phyloP scores from a whole-genome alignment of 2,888 invertebrate genomes.

The Melipona beecheii region DNA sequence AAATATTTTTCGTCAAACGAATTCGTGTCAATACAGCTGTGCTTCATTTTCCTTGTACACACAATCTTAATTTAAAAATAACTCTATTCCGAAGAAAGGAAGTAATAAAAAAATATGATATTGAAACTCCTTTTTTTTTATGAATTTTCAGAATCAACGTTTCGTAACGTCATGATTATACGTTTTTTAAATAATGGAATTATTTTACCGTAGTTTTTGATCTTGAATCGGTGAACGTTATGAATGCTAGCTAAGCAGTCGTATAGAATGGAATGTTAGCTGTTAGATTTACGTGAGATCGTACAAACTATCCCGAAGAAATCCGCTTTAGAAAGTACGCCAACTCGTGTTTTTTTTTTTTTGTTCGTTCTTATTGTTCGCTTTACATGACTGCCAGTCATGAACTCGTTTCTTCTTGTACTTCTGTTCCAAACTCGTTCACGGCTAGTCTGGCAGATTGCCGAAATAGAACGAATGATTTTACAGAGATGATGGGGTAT shows the following conservation, averaged over 20 bases:
- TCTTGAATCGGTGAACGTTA: background rate
- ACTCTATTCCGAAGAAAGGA: background rate
- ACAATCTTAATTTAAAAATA: background rate
- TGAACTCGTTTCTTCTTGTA: slow-evolving; percentile 63
- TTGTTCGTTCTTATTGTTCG: slow-evolving; percentile 39
- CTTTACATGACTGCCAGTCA: slow-evolving; percentile 40
- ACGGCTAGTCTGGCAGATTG: slow-evolving; percentile 44
- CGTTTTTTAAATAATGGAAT: background rate
- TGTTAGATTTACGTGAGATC: slow-evolving; percentile 1
- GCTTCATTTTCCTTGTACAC: background rate
- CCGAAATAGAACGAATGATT: slow-evolving; percentile 47
- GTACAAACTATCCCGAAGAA: slow-evolving; percentile 39
- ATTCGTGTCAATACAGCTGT: background rate
- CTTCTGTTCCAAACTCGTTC: slow-evolving; percentile 50
- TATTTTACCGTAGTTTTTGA: background rate
- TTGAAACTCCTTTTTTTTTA: background rate
- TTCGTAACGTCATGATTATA: background rate
- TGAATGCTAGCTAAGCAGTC: background rate
- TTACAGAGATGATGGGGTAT: slow-evolving; percentile 13
- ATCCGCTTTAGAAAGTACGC: slow-evolving; percentile 66
- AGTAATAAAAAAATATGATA: background rate
- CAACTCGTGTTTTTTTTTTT: slow-evolving; percentile 26
- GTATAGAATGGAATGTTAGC: slow-evolving; percentile 12
- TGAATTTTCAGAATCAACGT: background rate
- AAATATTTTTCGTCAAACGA: background rate